phyloP scores from a whole-genome alignment of 1,140 invertebrate species.

The Bombus consobrinus region DNA sequence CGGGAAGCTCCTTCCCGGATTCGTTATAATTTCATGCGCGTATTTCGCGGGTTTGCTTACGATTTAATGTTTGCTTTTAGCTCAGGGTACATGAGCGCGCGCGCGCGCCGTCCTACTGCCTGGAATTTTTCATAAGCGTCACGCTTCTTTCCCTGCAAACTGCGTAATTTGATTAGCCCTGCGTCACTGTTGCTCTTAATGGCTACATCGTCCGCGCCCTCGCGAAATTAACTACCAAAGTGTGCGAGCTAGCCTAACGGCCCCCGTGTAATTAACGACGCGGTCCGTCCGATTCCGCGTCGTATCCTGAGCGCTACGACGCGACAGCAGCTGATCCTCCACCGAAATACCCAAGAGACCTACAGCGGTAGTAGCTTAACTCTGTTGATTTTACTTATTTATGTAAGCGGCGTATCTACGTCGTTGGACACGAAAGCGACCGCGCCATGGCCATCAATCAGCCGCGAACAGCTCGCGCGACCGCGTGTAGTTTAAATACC shows the following conservation, averaged over 20 bases:
- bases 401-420: slow-evolving; percentile 23
- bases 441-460: slow-evolving; percentile 45
- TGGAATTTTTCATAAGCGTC: slow-evolving; percentile 50
- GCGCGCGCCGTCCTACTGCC: background rate
- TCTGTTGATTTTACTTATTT: slow-evolving; percentile 53
- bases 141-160: background rate
- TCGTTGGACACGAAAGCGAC: slow-evolving; percentile 41
- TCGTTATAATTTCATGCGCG: slow-evolving; percentile 61
- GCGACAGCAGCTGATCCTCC: background rate
- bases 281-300: background rate
- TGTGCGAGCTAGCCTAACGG: slow-evolving; percentile 1
- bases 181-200: background rate
- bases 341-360: background rate
- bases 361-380: background rate
- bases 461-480: slow-evolving; percentile 35
- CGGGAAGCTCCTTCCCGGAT: slow-evolving; percentile 19
- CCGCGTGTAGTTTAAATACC: slow-evolving; percentile 64
- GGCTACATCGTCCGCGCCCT: background rate
- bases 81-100: background rate
- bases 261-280: slow-evolving; percentile 19
- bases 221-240: slow-evolving; percentile 3
- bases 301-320: background rate
- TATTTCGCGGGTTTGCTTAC: slow-evolving; percentile 25
- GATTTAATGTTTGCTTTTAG: slow-evolving; percentile 33
- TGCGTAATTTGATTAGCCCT: slow-evolving; percentile 34